Evolutionary conservation across 2,113 vertebrate species (phyloP).

Genomic region (Pseudorhombus dupliciocellatus): DNA sequence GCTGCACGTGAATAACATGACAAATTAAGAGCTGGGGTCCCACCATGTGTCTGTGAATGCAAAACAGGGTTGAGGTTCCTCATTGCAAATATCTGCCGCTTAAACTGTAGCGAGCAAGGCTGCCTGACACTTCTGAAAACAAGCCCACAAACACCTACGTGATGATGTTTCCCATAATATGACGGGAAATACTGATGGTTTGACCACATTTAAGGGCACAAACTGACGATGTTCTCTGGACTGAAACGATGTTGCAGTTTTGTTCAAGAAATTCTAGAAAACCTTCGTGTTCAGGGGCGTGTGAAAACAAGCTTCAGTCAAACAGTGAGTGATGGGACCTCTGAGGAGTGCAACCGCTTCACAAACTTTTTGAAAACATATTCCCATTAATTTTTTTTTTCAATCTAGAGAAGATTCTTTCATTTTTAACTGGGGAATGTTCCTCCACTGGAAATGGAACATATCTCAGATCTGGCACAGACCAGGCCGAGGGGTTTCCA

Average conservation of each 20-base stretch:
- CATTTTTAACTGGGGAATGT: slow-evolving; percentile 8
- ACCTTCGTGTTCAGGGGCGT: background rate
- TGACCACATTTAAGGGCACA: too few relatives aligned
- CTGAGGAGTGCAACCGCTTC: too few relatives aligned
- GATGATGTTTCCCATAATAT: too few relatives aligned
- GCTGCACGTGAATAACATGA: background rate
- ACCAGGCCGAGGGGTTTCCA: background rate
- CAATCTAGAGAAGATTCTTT: background rate
- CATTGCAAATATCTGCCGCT: background rate
- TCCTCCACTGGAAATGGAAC: slow-evolving; percentile 26
- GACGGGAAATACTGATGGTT: too few relatives aligned
- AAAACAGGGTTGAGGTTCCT: background rate
- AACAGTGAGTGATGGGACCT: too few relatives aligned
- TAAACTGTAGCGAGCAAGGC: too few relatives aligned
- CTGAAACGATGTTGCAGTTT: too few relatives aligned
- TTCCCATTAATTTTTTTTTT: background rate
- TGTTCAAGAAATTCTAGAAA: too few relatives aligned
- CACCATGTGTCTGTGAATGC: background rate
- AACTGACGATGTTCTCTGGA: too few relatives aligned
- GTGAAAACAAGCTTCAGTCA: too few relatives aligned
- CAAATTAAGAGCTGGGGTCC: background rate
- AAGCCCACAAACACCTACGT: too few relatives aligned
- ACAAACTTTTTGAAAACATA: background rate
- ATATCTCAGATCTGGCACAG: slow-evolving; percentile 6
- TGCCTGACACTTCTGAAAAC: too few relatives aligned